Evolutionary conservation across 1,140 invertebrate genomes (phyloP), one percentile per base, ranked within the genome.

Genomic region (Tetraneura akinire): DNA sequence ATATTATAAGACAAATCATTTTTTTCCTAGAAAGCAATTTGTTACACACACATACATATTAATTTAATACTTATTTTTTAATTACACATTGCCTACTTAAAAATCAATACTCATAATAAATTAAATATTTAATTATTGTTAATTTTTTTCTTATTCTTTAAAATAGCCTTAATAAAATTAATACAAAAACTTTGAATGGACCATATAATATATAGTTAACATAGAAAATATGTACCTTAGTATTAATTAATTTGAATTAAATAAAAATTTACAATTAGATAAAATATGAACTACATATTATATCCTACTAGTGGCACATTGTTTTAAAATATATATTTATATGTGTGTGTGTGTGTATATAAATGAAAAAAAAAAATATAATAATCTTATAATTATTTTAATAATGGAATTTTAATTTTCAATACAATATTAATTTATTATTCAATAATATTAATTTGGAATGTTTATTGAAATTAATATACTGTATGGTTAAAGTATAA

Each of bases 1-100:
- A 51, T 18, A 71, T 29, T 29, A 29, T 71, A 18, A 71, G 10
- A 51, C 1, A 51, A 45, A 29, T 29, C 51, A 51, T 29, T 23
- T 29, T 10, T 49, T 29, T 51, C 10, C 14, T 11, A 71, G 18
- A 14, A 68, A 16, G n/a, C 3, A 14, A 23, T 51, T 51, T 0
- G 18, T 23, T 51, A 71, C 21, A 68, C 10, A 71, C 21, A 68
- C 10, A n/a, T 37, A 37, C 3, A 37, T 37, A 4, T 37, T 29
- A 71, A n/a, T n/a, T n/a, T n/a, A 71, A 71, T 32, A 32, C 45
- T 51, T 71, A 51, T 37, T 64, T 18, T 18, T 68, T 23, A n/a
- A 18, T 16, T 71, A 71, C 1, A 29, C 1, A 18, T n/a, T 45
- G 45, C 16, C 64, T 68, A 68, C 4, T 47, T 10, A 47, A 16